Percentiles rank a stretch among this genome's conserved stretches.
Evolutionary conservation across 2,797 vertebrate species (phyloP).

Genomic region (Sebastes goodei): DNA sequence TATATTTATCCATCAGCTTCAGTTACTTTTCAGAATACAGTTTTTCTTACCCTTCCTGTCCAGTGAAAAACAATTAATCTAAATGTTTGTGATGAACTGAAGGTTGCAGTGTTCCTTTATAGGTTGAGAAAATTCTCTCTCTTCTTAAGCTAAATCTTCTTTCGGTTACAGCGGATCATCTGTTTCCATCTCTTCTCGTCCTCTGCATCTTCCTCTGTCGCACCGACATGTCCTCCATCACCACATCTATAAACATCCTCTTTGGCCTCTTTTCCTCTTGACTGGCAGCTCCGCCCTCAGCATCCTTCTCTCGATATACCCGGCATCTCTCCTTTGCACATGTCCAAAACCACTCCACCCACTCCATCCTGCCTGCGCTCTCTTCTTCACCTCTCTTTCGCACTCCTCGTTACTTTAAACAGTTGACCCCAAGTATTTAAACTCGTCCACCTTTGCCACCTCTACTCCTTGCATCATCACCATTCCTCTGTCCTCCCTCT

Average conservation of each 20-base stretch:
- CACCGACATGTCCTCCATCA: not conserved
- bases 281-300: not conserved
- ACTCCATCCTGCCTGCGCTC: not conserved
- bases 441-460: not conserved
- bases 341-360: not conserved
- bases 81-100: not conserved
- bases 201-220: no score
- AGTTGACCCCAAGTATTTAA: not conserved
- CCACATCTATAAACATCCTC: not conserved
- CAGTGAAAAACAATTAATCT: not conserved
- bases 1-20: not conserved
- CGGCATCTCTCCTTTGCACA: not conserved
- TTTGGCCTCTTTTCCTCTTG: not conserved
- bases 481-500: not conserved
- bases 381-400: not conserved
- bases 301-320: not conserved
- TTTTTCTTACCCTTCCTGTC: not conserved
- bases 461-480: not conserved
- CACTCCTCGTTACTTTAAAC: not conserved
- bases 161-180: not conserved
- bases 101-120: not conserved
- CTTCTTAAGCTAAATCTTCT: not conserved
- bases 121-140: not conserved
- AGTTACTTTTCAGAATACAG: not conserved
- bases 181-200: not conserved